Evolutionary conservation across 1,140 invertebrate genomes (phyloP).

Genomic region (Hormaphis cornu): DNA sequence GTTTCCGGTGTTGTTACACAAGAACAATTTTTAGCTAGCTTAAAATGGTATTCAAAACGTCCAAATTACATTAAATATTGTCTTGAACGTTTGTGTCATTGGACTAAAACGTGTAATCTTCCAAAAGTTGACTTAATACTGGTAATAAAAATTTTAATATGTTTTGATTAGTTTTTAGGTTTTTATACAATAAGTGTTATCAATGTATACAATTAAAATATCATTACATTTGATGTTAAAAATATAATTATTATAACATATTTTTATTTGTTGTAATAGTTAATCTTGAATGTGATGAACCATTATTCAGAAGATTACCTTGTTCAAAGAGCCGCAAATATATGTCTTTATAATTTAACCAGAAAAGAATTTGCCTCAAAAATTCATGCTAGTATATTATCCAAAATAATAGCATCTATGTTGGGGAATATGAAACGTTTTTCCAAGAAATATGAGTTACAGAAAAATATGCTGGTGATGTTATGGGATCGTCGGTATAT

Average conservation of each 20-base stretch:
- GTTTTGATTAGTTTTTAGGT: no score
- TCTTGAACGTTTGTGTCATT: constrained; percentile 59
- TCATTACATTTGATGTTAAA: no score
- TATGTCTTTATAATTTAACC: constrained; percentile 71
- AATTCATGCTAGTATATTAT: constrained; percentile 58
- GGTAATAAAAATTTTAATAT: no score
- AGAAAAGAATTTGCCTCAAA: constrained; percentile 48
- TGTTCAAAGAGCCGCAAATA: constrained; percentile 71
- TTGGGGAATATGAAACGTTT: constrained; percentile 63
- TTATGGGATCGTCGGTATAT: constrained; percentile 71
- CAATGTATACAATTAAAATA: no score
- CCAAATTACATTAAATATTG: constrained; percentile 61
- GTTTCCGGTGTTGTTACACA: constrained; percentile 55
- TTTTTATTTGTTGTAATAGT: constrained; percentile 42
- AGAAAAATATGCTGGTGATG: constrained; percentile 68
- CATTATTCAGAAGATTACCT: constrained; percentile 54
- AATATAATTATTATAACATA: neutral
- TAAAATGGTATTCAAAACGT: constrained; percentile 54
- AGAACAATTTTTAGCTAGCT: constrained; percentile 53
- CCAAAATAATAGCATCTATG: constrained; percentile 58
- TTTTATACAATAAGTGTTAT: no score
- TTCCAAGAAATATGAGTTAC: constrained; percentile 59
- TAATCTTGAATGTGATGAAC: constrained; percentile 62
- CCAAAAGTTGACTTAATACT: constrained; percentile 57
- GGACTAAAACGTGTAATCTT: constrained; percentile 50